Evolutionary conservation across 2,888 invertebrate species (phyloP), one percentile per base, ranked within the genome.

Genomic region (Caenorhabditis macrosperma): DNA sequence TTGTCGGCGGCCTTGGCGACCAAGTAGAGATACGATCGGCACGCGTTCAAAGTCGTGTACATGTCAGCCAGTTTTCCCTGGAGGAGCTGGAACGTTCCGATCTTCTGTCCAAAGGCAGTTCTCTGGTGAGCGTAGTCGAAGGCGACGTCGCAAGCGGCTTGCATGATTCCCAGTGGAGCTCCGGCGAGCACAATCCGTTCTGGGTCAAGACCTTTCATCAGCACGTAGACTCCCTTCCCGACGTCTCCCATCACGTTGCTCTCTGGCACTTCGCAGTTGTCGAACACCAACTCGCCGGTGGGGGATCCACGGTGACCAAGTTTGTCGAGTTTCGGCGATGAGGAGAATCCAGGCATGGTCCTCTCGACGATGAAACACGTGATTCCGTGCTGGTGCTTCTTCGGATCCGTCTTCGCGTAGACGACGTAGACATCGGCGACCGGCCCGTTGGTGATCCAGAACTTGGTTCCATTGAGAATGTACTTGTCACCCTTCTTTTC

Each of bases 391-490:
- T 33, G 33, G 10, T 33, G 33, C 33, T 33, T 33, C 33, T 33
- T 33, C 5, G 33, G 10, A 33, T 33, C 33, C 33, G 33, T 33
- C 33, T 33, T 33, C 33, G 33, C 33, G 10, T 33, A 33, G 33
- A 33, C 10, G 6, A 33, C 33, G 10, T 33, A 33, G 6, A 10
- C 10, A 91, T 99, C 97, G 26, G 99, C 98, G 91, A 96, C 95
- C 0, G 96, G 95, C 5, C 95, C 98, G 91, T 99, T 99, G 0
- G 99, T 99, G 80, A 99, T 99, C 99, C 99, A 99, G 92, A 98
- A 98, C 91, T 99, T 99, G 87, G 93, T 95, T 4, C 99, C 99
- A 91, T 99, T 99, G 1, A 99, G 92, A 0, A 98, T 91, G 90
- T 96, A 99, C 77, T 83, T 81, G 77, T 90, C 87, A 7, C 88